Conservation (phyloP, 1,140 invertebrate genomes). For the Zaprionus inermis region DNA sequence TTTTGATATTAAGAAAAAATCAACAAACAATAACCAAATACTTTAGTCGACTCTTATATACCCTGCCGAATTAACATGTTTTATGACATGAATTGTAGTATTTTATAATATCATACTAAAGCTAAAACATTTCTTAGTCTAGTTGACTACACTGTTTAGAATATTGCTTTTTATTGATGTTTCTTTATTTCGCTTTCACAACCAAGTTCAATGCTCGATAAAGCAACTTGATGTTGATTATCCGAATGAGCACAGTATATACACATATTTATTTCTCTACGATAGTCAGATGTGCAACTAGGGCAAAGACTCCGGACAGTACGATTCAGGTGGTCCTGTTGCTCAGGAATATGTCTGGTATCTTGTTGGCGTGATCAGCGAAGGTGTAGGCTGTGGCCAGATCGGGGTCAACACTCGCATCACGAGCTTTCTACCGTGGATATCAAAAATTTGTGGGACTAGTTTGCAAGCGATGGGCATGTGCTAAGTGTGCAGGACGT, state of each 20-base stretch:
- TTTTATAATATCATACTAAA: too few relatives aligned
- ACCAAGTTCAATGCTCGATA: not conserved
- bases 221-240: not conserved
- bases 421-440: conserved; percentile 88
- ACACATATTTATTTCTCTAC: conserved; percentile 8
- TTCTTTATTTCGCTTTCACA: not conserved
- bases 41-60: not conserved
- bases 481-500: not conserved
- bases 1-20: conserved; percentile 2
- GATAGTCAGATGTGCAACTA: conserved; percentile 61
- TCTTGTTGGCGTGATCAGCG: conserved; percentile 87
- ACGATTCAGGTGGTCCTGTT: conserved; percentile 78
- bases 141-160: too few relatives aligned
- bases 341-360: conserved; percentile 74
- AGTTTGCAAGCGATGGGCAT: conserved; percentile 57
- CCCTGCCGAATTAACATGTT: too few relatives aligned
- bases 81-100: too few relatives aligned
- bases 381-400: conserved; percentile 86
- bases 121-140: too few relatives aligned
- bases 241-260: not conserved
- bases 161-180: not conserved
- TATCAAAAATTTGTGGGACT: conserved; percentile 75
- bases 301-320: conserved; percentile 77
- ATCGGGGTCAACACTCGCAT: conserved; percentile 89
- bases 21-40: not conserved